A percentile compares a stretch with the other conserved stretches of the same genome.
These are phyloP conservation scores for Pasiphila rectangulata DNA, from an alignment of 2,888 invertebrate genomes.

Conservation along the genomic window DNA sequence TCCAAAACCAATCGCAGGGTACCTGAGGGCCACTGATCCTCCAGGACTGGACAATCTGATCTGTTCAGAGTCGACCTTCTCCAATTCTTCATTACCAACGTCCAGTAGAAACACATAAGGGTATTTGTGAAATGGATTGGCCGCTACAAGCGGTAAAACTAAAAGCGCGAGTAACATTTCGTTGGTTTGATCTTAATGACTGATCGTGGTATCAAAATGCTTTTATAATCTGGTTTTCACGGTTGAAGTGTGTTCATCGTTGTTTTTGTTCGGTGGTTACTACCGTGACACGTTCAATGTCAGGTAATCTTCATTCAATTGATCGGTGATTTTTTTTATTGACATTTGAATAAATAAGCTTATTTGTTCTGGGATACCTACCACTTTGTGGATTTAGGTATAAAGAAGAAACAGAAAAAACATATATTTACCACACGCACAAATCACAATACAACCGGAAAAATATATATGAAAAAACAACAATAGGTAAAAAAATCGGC, in stretches of 20 bases:
- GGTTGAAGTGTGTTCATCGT: conserved; percentile 46
- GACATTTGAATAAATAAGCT: neutral
- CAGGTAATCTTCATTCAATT: conserved; percentile 43
- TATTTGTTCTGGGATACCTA: conserved; percentile 1
- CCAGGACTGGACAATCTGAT: conserved; percentile 66
- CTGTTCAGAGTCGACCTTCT: conserved; percentile 64
- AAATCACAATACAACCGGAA: no score
- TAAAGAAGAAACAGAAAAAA: no score
- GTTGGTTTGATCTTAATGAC: conserved; percentile 43
- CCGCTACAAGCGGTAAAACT: conserved; percentile 45
- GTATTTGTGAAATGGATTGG: conserved; percentile 68
- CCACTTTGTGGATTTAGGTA: no score
- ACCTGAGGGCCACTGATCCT: conserved; percentile 65
- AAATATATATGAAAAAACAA: no score
- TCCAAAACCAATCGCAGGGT: conserved; percentile 63
- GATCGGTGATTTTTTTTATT: conserved; percentile 22
- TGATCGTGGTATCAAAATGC: conserved; percentile 60
- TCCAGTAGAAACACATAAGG: conserved; percentile 70
- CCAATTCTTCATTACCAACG: conserved; percentile 72
- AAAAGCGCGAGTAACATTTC: conserved; percentile 55
- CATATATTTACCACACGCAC: no score
- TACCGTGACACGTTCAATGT: conserved; percentile 61
- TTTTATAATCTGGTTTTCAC: conserved; percentile 69
- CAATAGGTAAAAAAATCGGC: no score
- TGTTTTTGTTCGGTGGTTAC: conserved; percentile 64